Conservation (phyloP, 2,113 vertebrate species). For the Pyrgilauda ruficollis region DNA sequence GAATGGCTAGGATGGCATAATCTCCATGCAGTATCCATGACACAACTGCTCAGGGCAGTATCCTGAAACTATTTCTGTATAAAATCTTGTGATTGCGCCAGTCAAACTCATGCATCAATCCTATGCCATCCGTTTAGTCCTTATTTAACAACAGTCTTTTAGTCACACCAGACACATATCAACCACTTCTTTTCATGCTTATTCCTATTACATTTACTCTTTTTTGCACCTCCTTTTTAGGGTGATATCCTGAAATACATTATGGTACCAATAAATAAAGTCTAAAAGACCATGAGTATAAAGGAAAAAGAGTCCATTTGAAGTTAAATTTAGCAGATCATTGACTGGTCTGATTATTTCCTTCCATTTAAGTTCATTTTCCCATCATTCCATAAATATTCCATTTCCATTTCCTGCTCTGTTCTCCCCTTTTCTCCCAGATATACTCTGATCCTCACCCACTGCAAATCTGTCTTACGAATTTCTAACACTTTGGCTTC, state of each 20-base stretch:
- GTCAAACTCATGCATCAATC: not conserved
- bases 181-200: not conserved
- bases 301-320: not conserved
- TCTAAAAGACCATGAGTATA: not conserved
- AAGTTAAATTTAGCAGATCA: conserved; percentile 49
- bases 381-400: conserved; percentile 42
- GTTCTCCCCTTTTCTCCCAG: not conserved
- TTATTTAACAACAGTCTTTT: not conserved
- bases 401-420: not conserved
- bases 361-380: conserved; percentile 29
- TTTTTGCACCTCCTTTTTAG: not conserved
- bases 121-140: not conserved
- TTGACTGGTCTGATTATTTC: conserved; percentile 24
- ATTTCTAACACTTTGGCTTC: conserved; percentile 10
- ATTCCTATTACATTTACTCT: not conserved
- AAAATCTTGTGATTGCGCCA: not conserved
- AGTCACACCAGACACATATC: not conserved
- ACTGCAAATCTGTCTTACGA: conserved; percentile 1
- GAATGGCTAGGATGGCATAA: accelerated
- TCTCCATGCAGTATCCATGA: not conserved
- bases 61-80: not conserved
- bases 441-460: not conserved
- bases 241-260: not conserved
- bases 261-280: not conserved
- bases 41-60: not conserved